Base-by-base conservation (phyloP, 2,888 invertebrate species). In the Protula sp. region DNA sequence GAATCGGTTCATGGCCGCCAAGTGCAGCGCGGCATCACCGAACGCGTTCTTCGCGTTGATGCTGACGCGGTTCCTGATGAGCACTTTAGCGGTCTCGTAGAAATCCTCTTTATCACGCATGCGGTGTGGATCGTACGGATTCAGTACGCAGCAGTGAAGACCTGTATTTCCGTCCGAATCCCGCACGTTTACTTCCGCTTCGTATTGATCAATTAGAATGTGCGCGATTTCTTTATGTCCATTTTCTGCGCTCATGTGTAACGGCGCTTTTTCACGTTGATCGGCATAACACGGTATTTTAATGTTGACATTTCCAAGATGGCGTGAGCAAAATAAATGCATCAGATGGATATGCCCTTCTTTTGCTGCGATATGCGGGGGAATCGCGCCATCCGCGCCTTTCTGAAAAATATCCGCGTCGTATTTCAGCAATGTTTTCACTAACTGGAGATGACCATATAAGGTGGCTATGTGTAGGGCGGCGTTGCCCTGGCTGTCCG, bases 281-380 rank as follows among this genome's bases (percentile, higher is more conserved):
- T 70, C 70, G 2, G 55, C 55, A 31, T 59, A 70, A 47, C 70
- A 70, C 2, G 70, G 67, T 9, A 70, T 63, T 57, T 68, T 70
- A 5, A 67, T 59, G 58, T 70, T 70, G 22, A 68, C 65, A 50
- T 63, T 62, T 5, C 62, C 65, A 2, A 60, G 47, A 54, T 69
- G 65, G 9, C 56, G 45, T 9, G 65, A 57, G 38, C 67, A 68
- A 58, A 65, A 68, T 1, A 67, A 59, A 60, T 70, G 69, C 2
- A 70, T 58, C n/a, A 70, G 63, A 55, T 70, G 69, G 9, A 68
- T 67, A 48, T 70, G 70, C 4, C 69, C 70, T 51, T 70, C 70
- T 47, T 61, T 67, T 22, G 70, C 69, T n/a, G 70, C 70, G 24
- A 70, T 70, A 59, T 70, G 68, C 1, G 67, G 61, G 3, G 70